These are phyloP conservation scores for Sorex araneus DNA, from an alignment of 2,113 vertebrate species.

Conservation along the genomic window DNA sequence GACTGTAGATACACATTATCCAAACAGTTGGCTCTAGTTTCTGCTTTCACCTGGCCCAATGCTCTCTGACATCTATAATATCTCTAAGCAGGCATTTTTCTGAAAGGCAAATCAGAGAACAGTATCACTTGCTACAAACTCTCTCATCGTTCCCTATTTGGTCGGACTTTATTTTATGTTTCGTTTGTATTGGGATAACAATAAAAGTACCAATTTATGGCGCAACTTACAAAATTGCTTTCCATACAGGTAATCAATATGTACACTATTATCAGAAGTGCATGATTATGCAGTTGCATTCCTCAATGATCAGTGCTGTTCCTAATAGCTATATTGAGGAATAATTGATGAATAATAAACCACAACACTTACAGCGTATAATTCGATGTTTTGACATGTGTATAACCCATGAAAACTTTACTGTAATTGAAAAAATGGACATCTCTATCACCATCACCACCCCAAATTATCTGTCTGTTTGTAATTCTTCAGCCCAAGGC, in stretches of 20 bases:
- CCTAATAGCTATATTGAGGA: background rate
- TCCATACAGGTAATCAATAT: background rate
- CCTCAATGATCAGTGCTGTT: background rate
- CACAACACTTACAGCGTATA: background rate
- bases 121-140: background rate
- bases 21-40: background rate
- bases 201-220: background rate
- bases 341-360: background rate
- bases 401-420: background rate
- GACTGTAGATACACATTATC: background rate
- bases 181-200: background rate
- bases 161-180: background rate
- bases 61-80: background rate
- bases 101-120: background rate
- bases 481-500: background rate
- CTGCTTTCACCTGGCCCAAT: rapidly evolving
- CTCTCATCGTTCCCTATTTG: background rate
- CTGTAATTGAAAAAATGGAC: no score
- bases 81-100: background rate
- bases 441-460: background rate
- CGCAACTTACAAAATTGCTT: background rate
- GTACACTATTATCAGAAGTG: background rate
- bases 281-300: background rate
- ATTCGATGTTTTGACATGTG: background rate
- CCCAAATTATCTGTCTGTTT: background rate